Percentiles rank a stretch among this genome's conserved stretches.
Evolutionary conservation across 53 echinoderm and acorn worm genomes (phyloP).

Genomic region (Zoroaster sp.): DNA sequence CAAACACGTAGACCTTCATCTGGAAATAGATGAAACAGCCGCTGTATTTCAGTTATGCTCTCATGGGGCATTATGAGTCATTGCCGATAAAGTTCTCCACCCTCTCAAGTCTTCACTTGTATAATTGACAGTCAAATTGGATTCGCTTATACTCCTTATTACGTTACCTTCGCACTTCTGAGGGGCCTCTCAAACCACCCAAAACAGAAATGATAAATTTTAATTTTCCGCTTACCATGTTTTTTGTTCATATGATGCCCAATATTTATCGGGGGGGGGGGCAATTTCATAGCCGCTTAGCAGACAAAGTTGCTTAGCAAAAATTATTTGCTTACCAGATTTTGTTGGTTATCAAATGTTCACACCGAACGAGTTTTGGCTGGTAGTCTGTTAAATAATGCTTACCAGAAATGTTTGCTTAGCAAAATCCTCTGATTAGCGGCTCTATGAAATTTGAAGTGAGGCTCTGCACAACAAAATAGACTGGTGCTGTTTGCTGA

Average conservation of each 20-base stretch:
- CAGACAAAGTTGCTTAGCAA: no score
- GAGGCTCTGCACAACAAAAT: neutral
- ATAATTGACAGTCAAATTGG: conserved; percentile 20
- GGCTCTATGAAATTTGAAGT: no score
- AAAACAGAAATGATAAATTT: neutral
- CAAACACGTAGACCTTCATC: no score
- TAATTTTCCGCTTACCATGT: neutral
- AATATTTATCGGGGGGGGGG: no score
- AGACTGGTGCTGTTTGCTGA: neutral
- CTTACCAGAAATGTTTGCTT: no score
- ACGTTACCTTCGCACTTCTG: conserved; percentile 19
- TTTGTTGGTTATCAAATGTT: no score
- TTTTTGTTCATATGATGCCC: no score
- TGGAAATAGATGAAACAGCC: conserved; percentile 40
- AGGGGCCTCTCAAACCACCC: neutral
- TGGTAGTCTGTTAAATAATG: no score
- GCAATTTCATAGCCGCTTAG: no score
- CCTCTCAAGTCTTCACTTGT: neutral
- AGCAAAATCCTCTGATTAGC: no score
- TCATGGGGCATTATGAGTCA: conserved; percentile 1
- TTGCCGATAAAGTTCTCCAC: neutral
- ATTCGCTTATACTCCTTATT: conserved; percentile 25
- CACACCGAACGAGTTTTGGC: no score
- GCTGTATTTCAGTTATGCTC: neutral
- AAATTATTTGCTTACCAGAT: no score